Percentiles rank a stretch among this genome's conserved stretches.
phyloP scores from a whole-genome alignment of 2,888 invertebrate genomes.

The Fragum sueziense region DNA sequence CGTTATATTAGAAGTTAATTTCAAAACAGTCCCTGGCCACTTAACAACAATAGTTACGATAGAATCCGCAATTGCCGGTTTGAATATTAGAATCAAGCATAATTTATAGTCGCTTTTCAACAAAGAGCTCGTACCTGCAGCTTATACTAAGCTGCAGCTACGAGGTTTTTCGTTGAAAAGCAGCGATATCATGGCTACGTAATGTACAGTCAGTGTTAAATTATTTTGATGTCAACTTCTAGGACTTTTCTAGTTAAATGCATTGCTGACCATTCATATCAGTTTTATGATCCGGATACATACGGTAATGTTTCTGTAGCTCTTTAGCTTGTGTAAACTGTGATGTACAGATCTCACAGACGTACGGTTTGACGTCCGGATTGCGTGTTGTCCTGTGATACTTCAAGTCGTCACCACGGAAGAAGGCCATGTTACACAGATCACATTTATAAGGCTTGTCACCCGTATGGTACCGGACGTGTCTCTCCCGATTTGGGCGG shows the following conservation, averaged over 20 bases:
- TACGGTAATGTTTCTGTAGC: slow-evolving; percentile 67
- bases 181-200: slow-evolving; percentile 15
- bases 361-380: slow-evolving; percentile 67
- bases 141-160: too few species aligned
- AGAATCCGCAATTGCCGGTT: too few species aligned
- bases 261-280: slow-evolving; percentile 55
- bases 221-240: slow-evolving; percentile 68
- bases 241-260: slow-evolving; percentile 70
- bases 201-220: slow-evolving; percentile 72
- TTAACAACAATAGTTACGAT: too few species aligned
- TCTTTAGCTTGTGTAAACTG: slow-evolving; percentile 71
- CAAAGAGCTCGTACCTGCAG: too few species aligned
- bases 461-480: slow-evolving; percentile 80
- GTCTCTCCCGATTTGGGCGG: slow-evolving; percentile 80
- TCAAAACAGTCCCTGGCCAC: too few species aligned
- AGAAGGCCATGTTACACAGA: slow-evolving; percentile 71
- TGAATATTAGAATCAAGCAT: too few species aligned
- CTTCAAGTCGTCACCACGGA: slow-evolving; percentile 76
- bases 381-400: slow-evolving; percentile 77
- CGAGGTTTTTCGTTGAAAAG: background rate
- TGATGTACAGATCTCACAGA: slow-evolving; percentile 65
- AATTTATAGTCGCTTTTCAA: too few species aligned
- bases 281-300: slow-evolving; percentile 51
- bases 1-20: background rate
- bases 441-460: slow-evolving; percentile 78